phyloP scores from a whole-genome alignment of 30 jellyfish, hydroid and myxozoan genomes.

The Aurelia aurita region DNA sequence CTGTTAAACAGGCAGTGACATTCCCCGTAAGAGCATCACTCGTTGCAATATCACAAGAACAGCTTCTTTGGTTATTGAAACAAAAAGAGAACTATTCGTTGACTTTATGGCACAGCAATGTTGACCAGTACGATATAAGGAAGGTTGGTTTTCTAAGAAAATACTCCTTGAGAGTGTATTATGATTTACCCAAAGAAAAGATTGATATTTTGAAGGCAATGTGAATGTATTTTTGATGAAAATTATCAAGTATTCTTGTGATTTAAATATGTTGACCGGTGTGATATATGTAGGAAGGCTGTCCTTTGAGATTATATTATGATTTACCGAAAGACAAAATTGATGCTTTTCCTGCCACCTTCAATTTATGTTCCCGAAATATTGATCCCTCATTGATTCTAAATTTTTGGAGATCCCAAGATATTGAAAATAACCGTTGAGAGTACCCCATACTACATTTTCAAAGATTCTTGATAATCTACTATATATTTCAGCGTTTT shows the following conservation, averaged over 20 bases:
- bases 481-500: too few species aligned
- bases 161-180: constrained; percentile 66
- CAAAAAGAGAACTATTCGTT: constrained; percentile 62
- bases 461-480: too few species aligned
- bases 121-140: constrained; percentile 62
- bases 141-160: constrained; percentile 62
- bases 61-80: constrained; percentile 76
- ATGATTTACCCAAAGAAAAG: constrained; percentile 79
- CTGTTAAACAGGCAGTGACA: constrained; percentile 65
- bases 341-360: too few species aligned
- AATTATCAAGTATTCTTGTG: too few species aligned
- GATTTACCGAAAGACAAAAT: constrained; percentile 75
- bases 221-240: too few species aligned
- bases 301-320: constrained; percentile 60
- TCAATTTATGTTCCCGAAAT: too few species aligned
- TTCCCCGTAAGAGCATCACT: constrained; percentile 97
- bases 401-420: too few species aligned
- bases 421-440: too few species aligned
- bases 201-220: not conserved
- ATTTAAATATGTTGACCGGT: constrained; percentile 33
- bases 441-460: too few species aligned
- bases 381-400: too few species aligned
- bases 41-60: constrained; percentile 62
- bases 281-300: constrained; percentile 48
- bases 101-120: constrained; percentile 87